These are phyloP conservation scores for Strigamia transsilvanica DNA, from an alignment of 2,888 invertebrate species.

Conservation along the genomic window DNA sequence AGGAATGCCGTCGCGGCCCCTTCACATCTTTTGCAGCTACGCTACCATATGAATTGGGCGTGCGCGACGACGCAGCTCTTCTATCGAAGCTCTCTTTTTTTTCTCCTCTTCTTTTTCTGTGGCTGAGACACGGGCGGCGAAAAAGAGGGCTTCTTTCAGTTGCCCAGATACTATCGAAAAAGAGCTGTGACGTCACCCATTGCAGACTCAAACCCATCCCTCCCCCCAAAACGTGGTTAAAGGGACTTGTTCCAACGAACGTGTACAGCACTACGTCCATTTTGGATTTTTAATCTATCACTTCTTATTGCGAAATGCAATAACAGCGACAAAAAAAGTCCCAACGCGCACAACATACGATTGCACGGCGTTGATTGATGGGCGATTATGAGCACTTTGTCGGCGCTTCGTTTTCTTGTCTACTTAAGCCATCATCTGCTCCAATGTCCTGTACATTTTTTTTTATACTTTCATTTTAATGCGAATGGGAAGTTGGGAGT, in stretches of 20 bases:
- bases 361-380: slow-evolving; percentile 16
- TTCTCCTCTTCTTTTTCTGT: slow-evolving; percentile 16
- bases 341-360: not conserved
- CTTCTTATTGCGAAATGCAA: not conserved
- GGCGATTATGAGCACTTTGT: slow-evolving; percentile 30
- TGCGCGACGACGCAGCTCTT: slow-evolving; percentile 30
- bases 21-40: not conserved
- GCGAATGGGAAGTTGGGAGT: slow-evolving; percentile 11
- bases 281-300: not conserved
- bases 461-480: slow-evolving; percentile 10
- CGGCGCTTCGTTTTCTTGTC: slow-evolving; percentile 25
- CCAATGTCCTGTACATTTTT: slow-evolving; percentile 7
- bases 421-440: slow-evolving; percentile 21
- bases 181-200: slow-evolving; percentile 26
- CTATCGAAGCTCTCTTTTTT: slow-evolving; percentile 18
- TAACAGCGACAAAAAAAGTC: not conserved
- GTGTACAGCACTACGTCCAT: not conserved
- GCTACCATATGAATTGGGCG: slow-evolving; percentile 9
- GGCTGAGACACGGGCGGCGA: slow-evolving; percentile 30
- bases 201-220: slow-evolving; percentile 30
- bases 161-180: slow-evolving; percentile 26
- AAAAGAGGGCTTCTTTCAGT: slow-evolving; percentile 26
- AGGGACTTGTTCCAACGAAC: not conserved
- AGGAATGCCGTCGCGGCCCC: slow-evolving; percentile 6
- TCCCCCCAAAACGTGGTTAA: slow-evolving; percentile 4